Base-by-base conservation (phyloP, 2,113 vertebrate species). In the Suncus etruscus region DNA sequence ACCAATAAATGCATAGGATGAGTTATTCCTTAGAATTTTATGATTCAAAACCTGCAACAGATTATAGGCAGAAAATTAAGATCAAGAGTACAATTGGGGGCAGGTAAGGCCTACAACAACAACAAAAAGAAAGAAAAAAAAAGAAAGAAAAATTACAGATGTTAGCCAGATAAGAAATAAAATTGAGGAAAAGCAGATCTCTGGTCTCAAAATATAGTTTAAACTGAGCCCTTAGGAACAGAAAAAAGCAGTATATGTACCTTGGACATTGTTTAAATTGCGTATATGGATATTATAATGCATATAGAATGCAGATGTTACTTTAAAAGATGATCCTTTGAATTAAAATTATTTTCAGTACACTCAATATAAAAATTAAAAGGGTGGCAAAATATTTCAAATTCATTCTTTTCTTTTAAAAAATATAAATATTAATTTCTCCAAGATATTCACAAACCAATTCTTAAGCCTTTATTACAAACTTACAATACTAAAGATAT, bases 41-140 rank as follows among this genome's bases (percentile, higher is more conserved):
- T 90, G 29, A 87, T 92, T 22, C n/a, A 86, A 86, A 90, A 83
- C 6, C 27, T 65, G 45, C 22, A 77, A 92, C n/a, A 80, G 68
- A 74, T 73, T 77, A 90, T 6, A 91, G 83, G 50, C 16, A 86
- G 47, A 79, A 94, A 86, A 73, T 85, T 31, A 48, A 81, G 92
- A 58, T 32, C 27, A 86, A 80, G 10, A 68, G 1, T 86, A 24
- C 4, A 76, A 58, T 18, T 50, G 25, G 31, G 31, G 69, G 25
- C 8, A 29, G 25, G 51, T 29, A 80, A 87, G 12, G 16, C 31
- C 25, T 69, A 84, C 0, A 48, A 45, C 24, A 82, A 83, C 39
- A 39, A n/a, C n/a, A 39, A 39, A 39, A 39, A 39, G 39, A 39
- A 39, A 39, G 39, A 5, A 47, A 92, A 93, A 39, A 39, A 39